Percentiles rank a stretch among this genome's conserved stretches.
Conservation (phyloP, 2,888 invertebrate genomes). For the Eristalis arbustorum region DNA sequence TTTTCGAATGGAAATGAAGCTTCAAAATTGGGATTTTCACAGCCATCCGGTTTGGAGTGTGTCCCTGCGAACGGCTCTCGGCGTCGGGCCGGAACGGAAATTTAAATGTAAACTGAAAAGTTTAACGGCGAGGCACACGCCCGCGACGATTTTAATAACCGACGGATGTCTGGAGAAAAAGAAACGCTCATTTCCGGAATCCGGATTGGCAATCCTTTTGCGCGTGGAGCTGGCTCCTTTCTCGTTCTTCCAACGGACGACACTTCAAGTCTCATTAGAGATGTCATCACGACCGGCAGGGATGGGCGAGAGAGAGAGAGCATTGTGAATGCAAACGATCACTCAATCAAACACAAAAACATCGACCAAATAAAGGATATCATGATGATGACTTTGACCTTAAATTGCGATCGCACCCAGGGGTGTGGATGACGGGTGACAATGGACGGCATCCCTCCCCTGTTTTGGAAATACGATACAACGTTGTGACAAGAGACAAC, state of each 20-base stretch:
- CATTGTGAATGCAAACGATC: neutral
- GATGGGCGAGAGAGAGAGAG: neutral
- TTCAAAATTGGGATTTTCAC: conserved; percentile 41
- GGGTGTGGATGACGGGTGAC: neutral
- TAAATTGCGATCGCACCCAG: neutral
- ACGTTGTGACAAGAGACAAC: neutral
- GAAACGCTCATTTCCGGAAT: neutral
- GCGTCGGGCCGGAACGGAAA: neutral
- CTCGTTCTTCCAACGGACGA: neutral
- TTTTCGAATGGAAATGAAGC: conserved; percentile 34
- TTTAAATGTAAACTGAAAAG: conserved; percentile 23
- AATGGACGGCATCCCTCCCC: neutral
- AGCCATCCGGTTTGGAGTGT: conserved; percentile 61
- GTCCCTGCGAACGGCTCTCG: neutral
- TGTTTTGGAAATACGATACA: conserved; percentile 19
- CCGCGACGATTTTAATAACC: neutral
- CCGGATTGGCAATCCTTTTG: too few species aligned
- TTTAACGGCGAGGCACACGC: conserved; percentile 1
- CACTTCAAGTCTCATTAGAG: neutral
- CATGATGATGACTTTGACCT: conserved; percentile 16
- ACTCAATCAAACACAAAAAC: conserved; percentile 2
- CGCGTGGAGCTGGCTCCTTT: too few species aligned
- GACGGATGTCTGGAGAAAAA: neutral
- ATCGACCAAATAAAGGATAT: neutral
- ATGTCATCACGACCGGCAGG: neutral